These are phyloP conservation scores for Scrobipalpa costella DNA, from an alignment of 2,888 invertebrate genomes.

Conservation along the genomic window DNA sequence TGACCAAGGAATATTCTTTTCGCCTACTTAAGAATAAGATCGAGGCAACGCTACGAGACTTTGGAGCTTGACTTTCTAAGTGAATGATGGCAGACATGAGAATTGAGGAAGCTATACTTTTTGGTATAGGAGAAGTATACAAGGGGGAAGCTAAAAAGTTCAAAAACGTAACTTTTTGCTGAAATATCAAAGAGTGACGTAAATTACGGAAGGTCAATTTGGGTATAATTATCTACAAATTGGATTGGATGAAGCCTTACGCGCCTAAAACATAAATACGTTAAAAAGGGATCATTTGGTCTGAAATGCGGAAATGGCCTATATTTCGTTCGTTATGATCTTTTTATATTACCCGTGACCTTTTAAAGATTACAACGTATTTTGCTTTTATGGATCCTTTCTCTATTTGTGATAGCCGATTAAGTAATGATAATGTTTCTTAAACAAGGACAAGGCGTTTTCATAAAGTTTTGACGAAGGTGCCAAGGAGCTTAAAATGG, in stretches of 20 bases:
- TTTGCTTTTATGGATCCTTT: too few species aligned
- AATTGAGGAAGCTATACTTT: too few species aligned
- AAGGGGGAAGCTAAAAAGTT: background rate
- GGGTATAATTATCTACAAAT: slow-evolving; percentile 2
- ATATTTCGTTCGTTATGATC: background rate
- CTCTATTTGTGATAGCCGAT: too few species aligned
- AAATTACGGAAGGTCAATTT: background rate
- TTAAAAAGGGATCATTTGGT: background rate
- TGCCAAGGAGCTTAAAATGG: too few species aligned
- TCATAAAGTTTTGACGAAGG: too few species aligned
- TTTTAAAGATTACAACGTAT: background rate
- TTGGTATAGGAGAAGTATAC: background rate
- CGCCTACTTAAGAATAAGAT: slow-evolving; percentile 31
- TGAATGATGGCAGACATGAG: background rate
- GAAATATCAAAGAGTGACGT: slow-evolving; percentile 1
- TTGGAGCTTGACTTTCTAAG: background rate
- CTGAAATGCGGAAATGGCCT: slow-evolving; percentile 2
- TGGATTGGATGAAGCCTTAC: slow-evolving; percentile 22
- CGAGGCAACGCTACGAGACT: background rate
- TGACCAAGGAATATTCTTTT: slow-evolving; percentile 53
- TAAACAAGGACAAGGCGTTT: too few species aligned
- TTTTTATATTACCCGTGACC: background rate
- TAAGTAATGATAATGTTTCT: too few species aligned
- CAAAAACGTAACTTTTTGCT: background rate
- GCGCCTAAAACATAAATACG: background rate